Conservation (phyloP, 1,140 invertebrate species). For the Drosophila kikkawai region DNA sequence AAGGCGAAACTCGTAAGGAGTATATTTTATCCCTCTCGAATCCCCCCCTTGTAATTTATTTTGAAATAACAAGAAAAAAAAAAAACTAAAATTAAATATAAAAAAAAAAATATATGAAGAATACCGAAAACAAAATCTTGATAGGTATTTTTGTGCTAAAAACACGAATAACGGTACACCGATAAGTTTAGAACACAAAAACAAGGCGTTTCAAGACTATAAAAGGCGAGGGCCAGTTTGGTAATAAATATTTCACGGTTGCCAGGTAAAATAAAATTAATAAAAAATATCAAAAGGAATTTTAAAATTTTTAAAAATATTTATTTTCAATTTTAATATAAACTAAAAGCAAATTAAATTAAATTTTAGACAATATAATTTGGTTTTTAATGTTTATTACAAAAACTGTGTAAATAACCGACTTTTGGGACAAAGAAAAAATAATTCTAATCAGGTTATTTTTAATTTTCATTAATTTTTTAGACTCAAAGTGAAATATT, state of each 20-base stretch:
- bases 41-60: slow-evolving; percentile 35
- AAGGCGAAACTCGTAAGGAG: slow-evolving; percentile 8
- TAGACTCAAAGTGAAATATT: neutral
- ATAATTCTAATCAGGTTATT: neutral
- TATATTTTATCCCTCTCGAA: slow-evolving; percentile 30
- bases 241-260: neutral
- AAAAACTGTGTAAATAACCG: slow-evolving; percentile 7
- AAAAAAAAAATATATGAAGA: slow-evolving; percentile 2
- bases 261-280: neutral
- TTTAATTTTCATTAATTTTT: neutral
- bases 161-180: slow-evolving; percentile 65
- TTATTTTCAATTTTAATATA: neutral
- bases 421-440: neutral
- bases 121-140: slow-evolving; percentile 29
- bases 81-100: slow-evolving; percentile 1
- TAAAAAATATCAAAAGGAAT: neutral
- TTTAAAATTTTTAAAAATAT: neutral
- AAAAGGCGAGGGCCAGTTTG: neutral
- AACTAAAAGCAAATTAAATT: neutral
- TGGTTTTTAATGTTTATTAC: neutral
- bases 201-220: slow-evolving; percentile 8
- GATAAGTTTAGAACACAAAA: slow-evolving; percentile 59
- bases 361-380: neutral
- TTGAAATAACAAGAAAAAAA: slow-evolving; percentile 30
- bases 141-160: slow-evolving; percentile 66